A percentile compares a stretch with the other conserved stretches of the same genome.
phyloP scores from a whole-genome alignment of 2,113 vertebrate species.

The Rana temporaria region DNA sequence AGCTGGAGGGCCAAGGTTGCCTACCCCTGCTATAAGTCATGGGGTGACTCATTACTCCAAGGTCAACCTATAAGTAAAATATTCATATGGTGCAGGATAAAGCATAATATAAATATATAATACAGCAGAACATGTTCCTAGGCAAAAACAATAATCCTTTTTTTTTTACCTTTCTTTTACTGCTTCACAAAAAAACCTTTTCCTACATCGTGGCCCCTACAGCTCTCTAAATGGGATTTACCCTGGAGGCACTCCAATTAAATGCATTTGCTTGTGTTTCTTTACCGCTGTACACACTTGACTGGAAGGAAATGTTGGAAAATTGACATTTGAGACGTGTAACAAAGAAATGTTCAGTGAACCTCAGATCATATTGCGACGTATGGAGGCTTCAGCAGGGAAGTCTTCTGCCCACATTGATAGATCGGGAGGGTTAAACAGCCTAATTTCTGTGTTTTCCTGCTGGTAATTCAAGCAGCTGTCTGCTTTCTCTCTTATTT shows the following conservation, averaged over 20 bases:
- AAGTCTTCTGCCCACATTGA: slow-evolving; percentile 9
- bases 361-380: slow-evolving; percentile 47
- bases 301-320: slow-evolving; percentile 47
- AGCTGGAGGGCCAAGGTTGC: too few species aligned
- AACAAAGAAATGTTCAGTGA: slow-evolving; percentile 50
- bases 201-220: slow-evolving; percentile 15
- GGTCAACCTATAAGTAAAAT: too few species aligned
- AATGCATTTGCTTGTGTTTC: slow-evolving; percentile 54
- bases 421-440: slow-evolving; percentile 37
- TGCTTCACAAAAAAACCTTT: slow-evolving; percentile 25
- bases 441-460: slow-evolving; percentile 15
- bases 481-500: slow-evolving; percentile 25
- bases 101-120: not conserved
- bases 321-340: slow-evolving; percentile 53
- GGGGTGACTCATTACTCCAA: too few species aligned
- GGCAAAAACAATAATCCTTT: not conserved
- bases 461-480: not conserved
- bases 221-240: slow-evolving; percentile 12
- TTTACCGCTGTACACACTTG: slow-evolving; percentile 44
- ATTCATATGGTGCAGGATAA: too few species aligned
- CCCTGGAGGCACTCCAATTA: slow-evolving; percentile 48
- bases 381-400: slow-evolving; percentile 22
- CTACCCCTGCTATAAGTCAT: too few species aligned
- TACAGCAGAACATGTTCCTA: not conserved
- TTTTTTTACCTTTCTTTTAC: not conserved